A percentile compares a stretch with the other conserved stretches of the same genome.
phyloP scores from a whole-genome alignment of 2,888 invertebrate genomes.

The Idaea straminata region DNA sequence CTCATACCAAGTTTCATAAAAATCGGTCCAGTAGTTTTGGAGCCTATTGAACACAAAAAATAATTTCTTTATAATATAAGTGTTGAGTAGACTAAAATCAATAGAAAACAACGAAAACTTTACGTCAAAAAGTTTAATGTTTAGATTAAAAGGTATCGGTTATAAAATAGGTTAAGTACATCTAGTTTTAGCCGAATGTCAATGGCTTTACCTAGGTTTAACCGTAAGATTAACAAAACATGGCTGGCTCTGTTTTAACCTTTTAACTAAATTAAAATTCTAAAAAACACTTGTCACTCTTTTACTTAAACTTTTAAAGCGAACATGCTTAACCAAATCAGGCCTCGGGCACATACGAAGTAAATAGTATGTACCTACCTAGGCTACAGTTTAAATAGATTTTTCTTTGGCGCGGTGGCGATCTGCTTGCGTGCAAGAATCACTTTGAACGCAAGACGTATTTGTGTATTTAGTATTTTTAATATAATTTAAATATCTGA shows the following conservation, averaged over 20 bases:
- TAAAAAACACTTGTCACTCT: conserved; percentile 6
- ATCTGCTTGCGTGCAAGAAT: not conserved
- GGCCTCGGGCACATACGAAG: too few relatives aligned
- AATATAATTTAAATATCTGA: conserved; percentile 36
- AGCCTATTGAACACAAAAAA: too few relatives aligned
- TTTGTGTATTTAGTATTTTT: not conserved
- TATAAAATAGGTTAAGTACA: too few relatives aligned
- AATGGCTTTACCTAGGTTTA: not conserved
- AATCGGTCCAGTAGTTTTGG: too few relatives aligned
- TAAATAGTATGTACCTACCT: too few relatives aligned
- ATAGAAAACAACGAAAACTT: not conserved
- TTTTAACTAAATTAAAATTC: not conserved
- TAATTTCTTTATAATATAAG: too few relatives aligned
- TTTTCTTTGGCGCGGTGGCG: not conserved
- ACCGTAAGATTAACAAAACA: not conserved
- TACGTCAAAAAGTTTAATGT: not conserved
- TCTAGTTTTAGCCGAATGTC: not conserved
- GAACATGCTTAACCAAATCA: not conserved
- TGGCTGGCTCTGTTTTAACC: conserved; percentile 1
- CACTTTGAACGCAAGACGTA: too few relatives aligned
- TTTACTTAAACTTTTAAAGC: conserved; percentile 1
- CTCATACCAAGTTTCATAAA: too few relatives aligned
- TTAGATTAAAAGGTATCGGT: not conserved
- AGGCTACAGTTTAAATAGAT: not conserved
- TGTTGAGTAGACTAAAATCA: not conserved